These are phyloP conservation scores for Standfussiana lucernea DNA, from an alignment of 2,888 invertebrate genomes.

Conservation along the genomic window DNA sequence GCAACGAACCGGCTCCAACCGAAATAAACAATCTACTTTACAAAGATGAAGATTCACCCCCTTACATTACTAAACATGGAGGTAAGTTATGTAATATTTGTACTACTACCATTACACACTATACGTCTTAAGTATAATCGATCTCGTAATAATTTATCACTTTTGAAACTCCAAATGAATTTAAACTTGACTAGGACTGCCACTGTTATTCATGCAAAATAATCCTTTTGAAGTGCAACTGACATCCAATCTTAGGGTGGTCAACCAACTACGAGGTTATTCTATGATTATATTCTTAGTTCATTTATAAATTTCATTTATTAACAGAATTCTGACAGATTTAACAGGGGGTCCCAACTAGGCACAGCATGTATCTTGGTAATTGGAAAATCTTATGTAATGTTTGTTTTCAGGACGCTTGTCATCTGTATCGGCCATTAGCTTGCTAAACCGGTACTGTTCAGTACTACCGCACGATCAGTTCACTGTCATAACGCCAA, in stretches of 20 bases:
- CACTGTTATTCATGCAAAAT: neutral
- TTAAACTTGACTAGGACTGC: neutral
- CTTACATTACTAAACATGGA: conserved; percentile 85
- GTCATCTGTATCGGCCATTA: conserved; percentile 92
- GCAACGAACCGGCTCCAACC: conserved; percentile 88
- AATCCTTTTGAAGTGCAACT: neutral
- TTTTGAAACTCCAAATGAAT: neutral
- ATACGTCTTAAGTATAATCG: neutral
- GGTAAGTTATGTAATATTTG: conserved; percentile 70
- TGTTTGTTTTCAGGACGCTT: conserved; percentile 78
- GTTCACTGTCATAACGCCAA: conserved; percentile 91
- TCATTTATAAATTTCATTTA: neutral
- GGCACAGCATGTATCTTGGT: neutral
- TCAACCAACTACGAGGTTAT: neutral
- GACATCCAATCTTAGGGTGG: neutral
- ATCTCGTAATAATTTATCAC: neutral
- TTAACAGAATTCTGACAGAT: neutral
- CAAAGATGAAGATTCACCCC: conserved; percentile 86
- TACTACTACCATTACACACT: neutral
- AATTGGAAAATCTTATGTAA: neutral
- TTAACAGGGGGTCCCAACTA: neutral
- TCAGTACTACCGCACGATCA: conserved; percentile 94
- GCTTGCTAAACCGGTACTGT: conserved; percentile 95
- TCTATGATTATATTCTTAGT: neutral
- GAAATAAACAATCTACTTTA: conserved; percentile 90